Evolutionary conservation across 2,113 vertebrate species (phyloP), one percentile per base, ranked within the genome.

Genomic region (Macheiramphus alcinus): DNA sequence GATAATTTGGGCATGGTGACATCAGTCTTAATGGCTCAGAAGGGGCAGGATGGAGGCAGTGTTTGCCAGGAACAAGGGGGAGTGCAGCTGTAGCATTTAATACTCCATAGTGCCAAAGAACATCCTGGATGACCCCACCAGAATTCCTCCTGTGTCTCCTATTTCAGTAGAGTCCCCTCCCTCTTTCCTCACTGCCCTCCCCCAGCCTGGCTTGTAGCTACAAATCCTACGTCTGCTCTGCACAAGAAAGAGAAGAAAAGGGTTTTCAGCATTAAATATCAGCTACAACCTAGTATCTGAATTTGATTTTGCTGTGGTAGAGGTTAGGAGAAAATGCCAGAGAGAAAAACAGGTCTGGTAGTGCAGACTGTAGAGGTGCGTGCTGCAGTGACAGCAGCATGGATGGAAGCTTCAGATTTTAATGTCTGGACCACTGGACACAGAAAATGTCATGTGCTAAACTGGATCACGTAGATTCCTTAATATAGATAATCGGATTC

Each of bases 81-180:
- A 94, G 81, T 93, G 78, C 78, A 79, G 84, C 93, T 95, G 89
- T 53, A 95, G 53, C 74, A 67, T 94, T 96, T 93, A 90, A 80
- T 93, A 58, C 50, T 72, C 80, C 59, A 26, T 21, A 94, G 81
- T 90, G 89, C 68, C 91, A 95, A 92, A 96, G 84, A 59, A 96
- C 89, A 94, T 97, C 89, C 87, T 96, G 93, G 89, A 94, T 94
- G 96, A 95, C 91, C 93, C 90, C 63, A 59, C 23, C 38, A 96
- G 87, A 93, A 97, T 95, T 95, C 76, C 42, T 83, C 32, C 10
- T 3, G 4, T 26, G 58, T 93, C 66, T 97, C 85, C 58, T 62
- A 79, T 97, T 97, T 96, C 96, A 94, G 81, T 65, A 80, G 48
- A 80, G 53, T 73, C 53, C 52, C 81, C 56, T 95, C 66, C 53